Evolutionary conservation across 2,888 invertebrate species (phyloP), one percentile per base, ranked within the genome.

Genomic region (Lepidonotus clava): DNA sequence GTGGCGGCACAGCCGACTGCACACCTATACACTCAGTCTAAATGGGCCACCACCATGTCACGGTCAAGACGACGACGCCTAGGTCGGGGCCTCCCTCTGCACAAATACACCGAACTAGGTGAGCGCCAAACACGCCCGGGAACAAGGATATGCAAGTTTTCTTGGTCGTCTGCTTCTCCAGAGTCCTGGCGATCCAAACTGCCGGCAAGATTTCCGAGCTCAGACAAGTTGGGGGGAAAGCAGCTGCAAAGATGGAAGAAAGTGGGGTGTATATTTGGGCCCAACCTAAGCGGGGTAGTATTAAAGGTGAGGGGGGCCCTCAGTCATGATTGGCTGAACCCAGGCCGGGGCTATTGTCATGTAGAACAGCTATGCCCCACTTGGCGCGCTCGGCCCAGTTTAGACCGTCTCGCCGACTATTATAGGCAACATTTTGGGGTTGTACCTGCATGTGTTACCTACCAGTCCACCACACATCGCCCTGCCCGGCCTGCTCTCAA

Each of bases 351-450:
- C 46, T 41, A 80, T 80, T 80, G 80, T 80, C 80, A 80, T 80
- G 80, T 80, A 80, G 80, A 80, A 41, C 46, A 80, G 80, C 80
- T 32, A 46, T 80, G 80, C 46, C 80, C 80, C 80, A 80, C 80
- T 80, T 80, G 41, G 80, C 46, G 24, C 46, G 2, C 1, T 32
- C 46, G 46, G 32, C 46, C 80, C 51, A 46, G 46, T 41, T 80
- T 46, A 38, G 24, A 71, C 71, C 6, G n/a, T 38, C 56, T 71
- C 4, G 71, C n/a, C 21, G 11, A 71, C 38, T 71, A 71, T 34
- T n/a, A 71, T 80, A 51, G 80, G 46, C 1, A 8, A 41, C 51
- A 18, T 80, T 46, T 66, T 21, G 24, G 80, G 80, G 41, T 34
- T 36, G 71, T 71, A 71, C 80, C 77, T 77, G 41, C 34, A 56